Base-by-base conservation (phyloP, 2,888 invertebrate genomes). In the Eulithis testata region DNA sequence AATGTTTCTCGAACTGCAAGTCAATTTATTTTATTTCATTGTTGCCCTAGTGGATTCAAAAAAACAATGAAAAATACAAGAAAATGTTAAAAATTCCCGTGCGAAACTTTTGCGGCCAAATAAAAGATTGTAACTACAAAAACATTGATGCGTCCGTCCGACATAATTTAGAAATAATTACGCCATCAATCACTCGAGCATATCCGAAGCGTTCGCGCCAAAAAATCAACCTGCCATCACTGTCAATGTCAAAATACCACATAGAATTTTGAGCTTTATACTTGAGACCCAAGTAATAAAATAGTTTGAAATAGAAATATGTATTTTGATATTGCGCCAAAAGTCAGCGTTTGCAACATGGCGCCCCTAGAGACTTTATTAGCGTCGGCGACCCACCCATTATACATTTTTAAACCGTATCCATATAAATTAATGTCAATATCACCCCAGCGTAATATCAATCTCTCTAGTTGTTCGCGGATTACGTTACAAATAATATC, bases 321-420 rank as follows among this genome's bases (percentile, higher is more conserved):
- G 75, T 75, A 79, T 78, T 78, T 80, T 73, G 78, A 84, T 84
- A 81, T 77, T 74, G 75, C 80, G 78, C 77, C 79, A 82, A 85
- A 84, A 76, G 69, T 77, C 77, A 76, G 71, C 73, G 77, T 71
- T 76, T 70, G 75, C 78, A 81, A 79, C 78, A 79, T 78, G 79
- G 76, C 79, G 71, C 71, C 75, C 90, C 90, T 47, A 68, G 91
- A 85, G 93, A 84, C 87, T 85, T 90, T 90, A 93, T 93, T 93
- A 93, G 91, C 82, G 87, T 79, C 81, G 83, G 75, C 85, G 81
- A 84, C 85, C 85, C 85, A 84, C 83, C 88, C 88, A 91, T 92
- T 93, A 91, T 92, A 91, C 90, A 91, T 91, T 93, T 93, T 93
- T 93, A 92, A 91, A 93, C 89, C 91, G 91, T 91, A 90, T 89